Conservation (phyloP, 1,140 invertebrate genomes). For the Berghia stephanieae region DNA sequence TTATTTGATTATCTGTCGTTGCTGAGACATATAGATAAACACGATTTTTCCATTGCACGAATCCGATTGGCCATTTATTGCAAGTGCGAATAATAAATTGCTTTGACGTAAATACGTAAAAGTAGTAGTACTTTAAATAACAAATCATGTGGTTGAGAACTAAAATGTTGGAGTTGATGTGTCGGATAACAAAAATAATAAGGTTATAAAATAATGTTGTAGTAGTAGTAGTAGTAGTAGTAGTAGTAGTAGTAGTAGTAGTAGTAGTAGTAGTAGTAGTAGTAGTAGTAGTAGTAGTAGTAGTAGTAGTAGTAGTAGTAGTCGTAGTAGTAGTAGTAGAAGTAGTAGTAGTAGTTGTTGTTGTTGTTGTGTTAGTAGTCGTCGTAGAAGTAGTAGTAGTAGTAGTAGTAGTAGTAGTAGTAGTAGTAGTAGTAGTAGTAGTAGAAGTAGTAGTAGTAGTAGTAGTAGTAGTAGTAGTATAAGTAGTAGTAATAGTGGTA, state of each 20-base stretch:
- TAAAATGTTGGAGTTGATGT: neutral
- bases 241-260: conserved; percentile 36
- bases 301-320: conserved; percentile 34
- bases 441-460: conserved; percentile 30
- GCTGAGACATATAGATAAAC: no score
- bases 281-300: conserved; percentile 35
- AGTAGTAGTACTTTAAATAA: neutral
- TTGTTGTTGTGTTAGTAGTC: neutral
- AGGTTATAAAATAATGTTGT: conserved; percentile 30
- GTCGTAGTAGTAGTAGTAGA: conserved; percentile 35
- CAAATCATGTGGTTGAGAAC: neutral
- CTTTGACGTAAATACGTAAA: neutral
- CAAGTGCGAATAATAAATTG: neutral
- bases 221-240: conserved; percentile 38
- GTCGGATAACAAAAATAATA: conserved; percentile 18
- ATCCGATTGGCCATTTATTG: neutral
- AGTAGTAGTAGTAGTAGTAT: conserved; percentile 18
- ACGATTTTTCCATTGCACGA: neutral
- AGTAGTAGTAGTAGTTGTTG: conserved; percentile 18
- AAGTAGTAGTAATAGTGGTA: neutral
- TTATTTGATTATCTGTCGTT: no score
- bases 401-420: conserved; percentile 38
- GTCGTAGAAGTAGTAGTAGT: conserved; percentile 36
- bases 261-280: conserved; percentile 33
- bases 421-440: conserved; percentile 36